Evolutionary conservation across 2,888 invertebrate genomes (phyloP), one percentile per base, ranked within the genome.

Genomic region (Pedicia rivosa): DNA sequence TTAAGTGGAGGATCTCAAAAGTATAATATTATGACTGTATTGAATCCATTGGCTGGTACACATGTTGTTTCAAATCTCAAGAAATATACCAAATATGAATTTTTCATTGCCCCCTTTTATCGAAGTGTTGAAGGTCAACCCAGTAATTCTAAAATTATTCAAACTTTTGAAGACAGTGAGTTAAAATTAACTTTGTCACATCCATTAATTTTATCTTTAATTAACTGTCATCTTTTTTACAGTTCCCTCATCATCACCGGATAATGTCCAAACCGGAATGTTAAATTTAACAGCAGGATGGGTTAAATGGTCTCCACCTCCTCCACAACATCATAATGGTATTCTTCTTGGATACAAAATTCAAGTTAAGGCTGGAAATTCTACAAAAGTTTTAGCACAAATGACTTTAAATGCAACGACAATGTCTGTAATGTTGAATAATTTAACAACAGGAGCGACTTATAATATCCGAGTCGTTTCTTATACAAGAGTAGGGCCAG

Each of bases 391-490:
- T 40, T 57, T 83, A 35, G 81, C 81, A 36, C 80, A 83, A 54
- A 79, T 90, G 73, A 78, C 84, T 1, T 67, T 92, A 39, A 90
- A 90, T 46, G 78, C 88, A 5, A 78, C 82, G 9, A 87, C 88
- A 0, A 81, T 82, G n/a, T 84, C 84, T 3, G 82, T 92, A 6
- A 74, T 87, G 31, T 76, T 97, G 14, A 84, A 84, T 55, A 90
- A 91, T 53, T 65, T 97, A 38, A 80, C 84, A 8, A 70, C 78
- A 3, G 87, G 87, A 36, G 80, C 82, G 3, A 67, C 79, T 3
- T 97, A 95, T 59, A 82, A 78, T 43, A 86, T 92, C 1, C 73
- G 84, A 40, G 79, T 95, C 7, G 87, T 91, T 8, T 92, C 92
- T 1, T 74, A 81, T 48, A 95, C 92, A 1, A 71, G 75, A 42